Base-by-base conservation (phyloP, 2,888 invertebrate genomes). In the Drosophila birchii region DNA sequence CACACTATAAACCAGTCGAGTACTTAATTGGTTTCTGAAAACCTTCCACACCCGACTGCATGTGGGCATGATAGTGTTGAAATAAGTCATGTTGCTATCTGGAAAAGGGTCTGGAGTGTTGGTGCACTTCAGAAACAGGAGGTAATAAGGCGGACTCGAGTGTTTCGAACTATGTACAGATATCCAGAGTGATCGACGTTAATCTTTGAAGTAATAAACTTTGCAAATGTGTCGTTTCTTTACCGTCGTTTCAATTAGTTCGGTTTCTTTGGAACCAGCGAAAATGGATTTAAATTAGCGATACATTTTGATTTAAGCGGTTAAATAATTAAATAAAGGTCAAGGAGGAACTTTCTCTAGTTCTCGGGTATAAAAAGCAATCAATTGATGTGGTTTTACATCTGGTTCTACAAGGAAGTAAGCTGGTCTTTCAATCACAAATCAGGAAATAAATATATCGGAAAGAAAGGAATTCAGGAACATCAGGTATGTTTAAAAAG, bases 11-110 rank as follows among this genome's bases (percentile, higher is more conserved):
- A 66, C 49, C 43, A 14, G 51, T 64, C 36, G 20, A 66, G 64
- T 64, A 36, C 23, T 36, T 64, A 66, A 66, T 66, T 66, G 64
- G 66, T 66, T 66, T 66, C n/a, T 64, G 36, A 66, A 51, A 53
- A 51, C 34, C 64, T 29, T 51, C 29, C 18, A 29, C 64, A 18
- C 36, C 36, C 34, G 14, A 63, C 11, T 63, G 64, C 64, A 66
- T 41, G 57, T 34, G 51, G 51, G 36, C 58, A 14, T 41, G 64
- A 64, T 64, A 63, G 49, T 41, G 34, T 39, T 60, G 38, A 38
- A 49, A 32, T 64, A 63, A 64, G 36, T n/a, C 32, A 14, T n/a
- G 66, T 51, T 43, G 29, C 43, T 63, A 63, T 63, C 43, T 29
- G 43, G 26, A 43, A 36, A 66, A 64, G 64, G 64, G 64, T 64